Evolutionary conservation across 2,797 vertebrate genomes (phyloP).

Genomic region (Lepus oiostolus): DNA sequence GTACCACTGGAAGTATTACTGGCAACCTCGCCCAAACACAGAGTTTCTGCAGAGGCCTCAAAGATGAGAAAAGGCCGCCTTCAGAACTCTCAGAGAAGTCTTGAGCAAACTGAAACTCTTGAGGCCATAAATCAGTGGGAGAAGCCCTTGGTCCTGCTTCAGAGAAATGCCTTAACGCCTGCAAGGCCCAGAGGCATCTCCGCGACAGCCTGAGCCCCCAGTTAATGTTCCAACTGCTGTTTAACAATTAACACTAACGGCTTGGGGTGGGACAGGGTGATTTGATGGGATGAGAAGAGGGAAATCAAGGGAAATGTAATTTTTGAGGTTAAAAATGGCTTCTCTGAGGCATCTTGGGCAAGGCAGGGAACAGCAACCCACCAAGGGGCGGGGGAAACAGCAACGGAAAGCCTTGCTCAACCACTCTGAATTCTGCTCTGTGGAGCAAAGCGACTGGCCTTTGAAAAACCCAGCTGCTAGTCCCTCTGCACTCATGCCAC

Average conservation of each 20-base stretch:
- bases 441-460: slow-evolving; percentile 46
- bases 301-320: slow-evolving; percentile 83
- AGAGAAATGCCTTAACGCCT: slow-evolving; percentile 89
- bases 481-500: neutral
- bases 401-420: slow-evolving; percentile 73
- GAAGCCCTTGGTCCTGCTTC: slow-evolving; percentile 89
- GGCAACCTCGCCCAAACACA: neutral
- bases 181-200: slow-evolving; percentile 80
- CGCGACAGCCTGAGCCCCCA: slow-evolving; percentile 79
- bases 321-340: slow-evolving; percentile 80
- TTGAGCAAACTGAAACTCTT: slow-evolving; percentile 84
- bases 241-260: slow-evolving; percentile 89
- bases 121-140: slow-evolving; percentile 93
- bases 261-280: slow-evolving; percentile 58
- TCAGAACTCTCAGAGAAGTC: slow-evolving; percentile 84
- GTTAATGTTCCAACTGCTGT: slow-evolving; percentile 88
- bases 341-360: slow-evolving; percentile 63
- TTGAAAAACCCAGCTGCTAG: slow-evolving; percentile 67
- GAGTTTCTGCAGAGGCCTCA: slow-evolving; percentile 83
- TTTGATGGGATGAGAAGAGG: slow-evolving; percentile 69
- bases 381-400: neutral
- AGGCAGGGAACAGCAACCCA: neutral
- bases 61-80: slow-evolving; percentile 84
- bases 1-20: neutral
- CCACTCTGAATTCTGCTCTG: slow-evolving; percentile 69